Conservation (phyloP, 2,797 vertebrate species). For the Mus minutoides region DNA sequence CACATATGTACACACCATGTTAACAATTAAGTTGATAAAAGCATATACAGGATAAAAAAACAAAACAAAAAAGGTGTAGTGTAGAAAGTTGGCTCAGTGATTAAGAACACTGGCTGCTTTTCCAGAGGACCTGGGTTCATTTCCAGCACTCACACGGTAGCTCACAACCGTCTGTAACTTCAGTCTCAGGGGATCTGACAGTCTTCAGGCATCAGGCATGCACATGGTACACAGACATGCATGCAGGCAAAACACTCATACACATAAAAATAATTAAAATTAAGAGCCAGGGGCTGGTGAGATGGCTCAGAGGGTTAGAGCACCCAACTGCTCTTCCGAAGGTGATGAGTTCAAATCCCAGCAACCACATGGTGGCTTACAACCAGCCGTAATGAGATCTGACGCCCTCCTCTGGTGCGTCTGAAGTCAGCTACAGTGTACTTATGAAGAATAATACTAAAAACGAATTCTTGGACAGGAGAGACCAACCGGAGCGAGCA, state of each 20-base stretch:
- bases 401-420: too few relatives aligned
- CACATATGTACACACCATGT: neutral
- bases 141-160: neutral
- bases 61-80: neutral
- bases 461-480: too few relatives aligned
- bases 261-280: neutral
- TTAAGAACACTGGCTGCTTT: neutral
- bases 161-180: too few relatives aligned
- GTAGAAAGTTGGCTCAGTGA: neutral
- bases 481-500: too few relatives aligned
- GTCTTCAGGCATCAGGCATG: neutral
- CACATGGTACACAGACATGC: neutral
- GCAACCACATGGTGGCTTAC: too few relatives aligned
- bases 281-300: too few relatives aligned
- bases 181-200: neutral
- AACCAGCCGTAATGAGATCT: too few relatives aligned
- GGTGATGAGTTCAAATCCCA: too few relatives aligned
- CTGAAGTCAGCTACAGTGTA: too few relatives aligned
- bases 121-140: neutral
- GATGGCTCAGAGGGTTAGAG: too few relatives aligned
- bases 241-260: neutral
- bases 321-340: too few relatives aligned
- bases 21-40: neutral
- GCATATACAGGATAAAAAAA: neutral
- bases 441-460: too few relatives aligned